Evolutionary conservation across 2,113 vertebrate genomes (phyloP).

Genomic region (Pyxicephalus adspersus): DNA sequence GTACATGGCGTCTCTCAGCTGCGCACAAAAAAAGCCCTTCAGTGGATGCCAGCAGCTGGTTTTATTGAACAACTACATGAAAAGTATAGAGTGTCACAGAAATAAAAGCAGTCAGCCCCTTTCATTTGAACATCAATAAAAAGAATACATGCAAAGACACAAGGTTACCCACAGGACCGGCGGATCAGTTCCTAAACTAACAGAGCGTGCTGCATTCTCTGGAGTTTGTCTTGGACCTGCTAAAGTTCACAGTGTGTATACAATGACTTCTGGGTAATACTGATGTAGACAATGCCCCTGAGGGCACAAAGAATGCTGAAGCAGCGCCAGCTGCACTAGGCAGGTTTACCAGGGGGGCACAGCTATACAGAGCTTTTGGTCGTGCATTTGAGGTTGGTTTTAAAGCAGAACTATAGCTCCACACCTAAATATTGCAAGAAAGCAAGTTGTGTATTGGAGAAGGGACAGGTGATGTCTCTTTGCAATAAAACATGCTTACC

Average conservation of each 20-base stretch:
- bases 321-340: not conserved
- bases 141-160: slow-evolving; percentile 27
- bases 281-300: not conserved
- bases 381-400: no score
- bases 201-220: not conserved
- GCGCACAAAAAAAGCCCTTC: slow-evolving; percentile 47
- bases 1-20: slow-evolving; percentile 51
- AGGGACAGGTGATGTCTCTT: no score
- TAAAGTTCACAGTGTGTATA: not conserved
- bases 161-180: slow-evolving; percentile 22
- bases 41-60: slow-evolving; percentile 51
- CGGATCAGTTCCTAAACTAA: slow-evolving; percentile 45
- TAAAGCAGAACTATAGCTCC: no score
- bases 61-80: slow-evolving; percentile 52
- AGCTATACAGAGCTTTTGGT: not conserved
- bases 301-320: not conserved
- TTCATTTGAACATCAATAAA: slow-evolving; percentile 45
- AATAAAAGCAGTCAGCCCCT: slow-evolving; percentile 54
- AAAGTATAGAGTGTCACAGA: slow-evolving; percentile 45
- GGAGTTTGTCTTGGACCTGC: slow-evolving; percentile 13
- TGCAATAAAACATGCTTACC: no score
- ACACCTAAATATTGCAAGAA: no score
- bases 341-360: not conserved
- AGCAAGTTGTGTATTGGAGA: no score
- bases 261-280: not conserved